phyloP scores from a whole-genome alignment of 2,888 invertebrate genomes.

The Aleiodes testaceus region DNA sequence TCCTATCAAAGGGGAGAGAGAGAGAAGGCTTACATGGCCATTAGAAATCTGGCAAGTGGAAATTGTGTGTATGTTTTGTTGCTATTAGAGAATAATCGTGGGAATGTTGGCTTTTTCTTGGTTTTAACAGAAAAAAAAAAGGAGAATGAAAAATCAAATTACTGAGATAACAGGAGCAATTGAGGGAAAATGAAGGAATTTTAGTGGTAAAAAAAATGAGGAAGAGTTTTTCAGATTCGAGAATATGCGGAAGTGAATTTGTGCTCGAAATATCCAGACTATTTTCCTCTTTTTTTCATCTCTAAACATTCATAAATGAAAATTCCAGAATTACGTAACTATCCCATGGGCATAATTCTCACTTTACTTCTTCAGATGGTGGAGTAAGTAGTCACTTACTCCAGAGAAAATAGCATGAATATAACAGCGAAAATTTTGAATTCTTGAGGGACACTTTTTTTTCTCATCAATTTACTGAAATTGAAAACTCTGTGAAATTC shows the following conservation, averaged over 20 bases:
- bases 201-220: not conserved
- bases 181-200: not conserved
- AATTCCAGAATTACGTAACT: too few relatives aligned
- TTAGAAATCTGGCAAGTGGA: conserved; percentile 35
- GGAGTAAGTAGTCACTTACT: too few relatives aligned
- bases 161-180: not conserved
- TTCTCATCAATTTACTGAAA: too few relatives aligned
- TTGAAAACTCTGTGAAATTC: too few relatives aligned
- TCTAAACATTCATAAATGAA: too few relatives aligned
- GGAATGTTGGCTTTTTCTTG: conserved; percentile 26
- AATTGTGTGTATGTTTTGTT: conserved; percentile 18
- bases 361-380: too few relatives aligned
- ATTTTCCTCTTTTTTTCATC: too few relatives aligned
- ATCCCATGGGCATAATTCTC: too few relatives aligned
- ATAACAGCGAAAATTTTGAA: too few relatives aligned
- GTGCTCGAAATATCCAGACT: too few relatives aligned
- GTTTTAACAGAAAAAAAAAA: not conserved
- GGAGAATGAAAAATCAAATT: not conserved
- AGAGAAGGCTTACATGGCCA: conserved; percentile 36
- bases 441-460: too few relatives aligned
- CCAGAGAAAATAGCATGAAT: too few relatives aligned
- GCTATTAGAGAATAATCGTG: conserved; percentile 27
- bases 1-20: conserved; percentile 23
- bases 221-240: not conserved
- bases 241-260: conserved; percentile 16